These are phyloP conservation scores for Carpatolechia fugitivella DNA, from an alignment of 2,888 invertebrate species.

Conservation along the genomic window DNA sequence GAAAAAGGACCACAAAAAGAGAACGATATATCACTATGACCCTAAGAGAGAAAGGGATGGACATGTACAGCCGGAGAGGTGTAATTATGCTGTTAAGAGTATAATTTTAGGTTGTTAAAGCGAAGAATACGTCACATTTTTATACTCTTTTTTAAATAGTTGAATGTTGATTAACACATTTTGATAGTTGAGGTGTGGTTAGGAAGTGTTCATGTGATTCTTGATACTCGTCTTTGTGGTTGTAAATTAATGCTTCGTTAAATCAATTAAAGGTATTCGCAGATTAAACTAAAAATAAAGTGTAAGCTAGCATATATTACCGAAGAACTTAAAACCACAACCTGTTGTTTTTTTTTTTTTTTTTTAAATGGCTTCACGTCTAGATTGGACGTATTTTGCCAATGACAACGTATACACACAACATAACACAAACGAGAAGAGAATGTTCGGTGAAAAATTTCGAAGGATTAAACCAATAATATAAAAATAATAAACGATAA, in stretches of 20 bases:
- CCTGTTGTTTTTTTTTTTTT: no score
- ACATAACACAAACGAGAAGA: no score
- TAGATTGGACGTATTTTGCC: no score
- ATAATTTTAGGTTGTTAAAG: conserved; percentile 61
- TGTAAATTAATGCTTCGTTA: background rate
- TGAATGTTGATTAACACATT: conserved; percentile 42
- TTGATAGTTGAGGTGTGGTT: conserved; percentile 26
- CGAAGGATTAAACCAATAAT: no score
- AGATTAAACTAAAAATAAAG: no score
- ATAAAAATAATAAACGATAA: no score
- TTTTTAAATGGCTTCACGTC: no score
- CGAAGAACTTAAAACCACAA: no score
- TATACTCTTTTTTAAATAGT: conserved; percentile 31
- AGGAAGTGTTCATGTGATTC: conserved; percentile 15
- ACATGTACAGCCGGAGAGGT: conserved; percentile 43
- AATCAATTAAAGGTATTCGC: no score
- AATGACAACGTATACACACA: no score
- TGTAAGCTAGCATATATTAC: no score
- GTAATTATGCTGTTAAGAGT: conserved; percentile 67
- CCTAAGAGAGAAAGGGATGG: conserved; percentile 35
- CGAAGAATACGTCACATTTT: conserved; percentile 55
- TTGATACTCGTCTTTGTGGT: conserved; percentile 13
- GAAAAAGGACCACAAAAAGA: conserved; percentile 39
- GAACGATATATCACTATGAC: conserved; percentile 25
- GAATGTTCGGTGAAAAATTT: no score